Base-by-base conservation (phyloP, 2,797 vertebrate species). In the Oreortyx pictus region DNA sequence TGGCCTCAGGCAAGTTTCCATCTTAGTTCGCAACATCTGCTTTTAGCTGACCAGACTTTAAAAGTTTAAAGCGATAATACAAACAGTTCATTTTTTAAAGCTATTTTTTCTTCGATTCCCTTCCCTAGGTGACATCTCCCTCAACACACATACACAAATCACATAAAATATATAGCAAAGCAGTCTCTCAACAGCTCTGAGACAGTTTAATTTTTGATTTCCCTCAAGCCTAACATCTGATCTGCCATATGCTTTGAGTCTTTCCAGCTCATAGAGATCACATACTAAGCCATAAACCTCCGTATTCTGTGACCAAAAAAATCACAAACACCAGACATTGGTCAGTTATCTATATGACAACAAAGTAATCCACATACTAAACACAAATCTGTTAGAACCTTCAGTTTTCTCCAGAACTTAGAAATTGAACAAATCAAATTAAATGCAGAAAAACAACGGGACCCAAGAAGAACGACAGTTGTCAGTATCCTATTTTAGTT, bases 201-300 rank as follows among this genome's bases (percentile, higher is more conserved):
- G 96, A 97, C 80, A 94, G 96, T 97, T 97, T 91, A 97, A 97
- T 97, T 97, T 98, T 98, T 98, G 67, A 97, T 97, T 97, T 97
- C 96, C 93, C 96, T 93, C 86, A 95, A 97, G 89, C 82, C 88
- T 96, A 97, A 97, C 97, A 97, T 96, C 97, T 98, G 97, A 97
- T 96, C 93, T 96, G 74, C 97, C 96, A 97, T 97, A 97, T 98
- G 97, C 95, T 97, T 97, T 94, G 93, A 96, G 96, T 97, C 96
- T 97, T 97, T 97, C 94, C 74, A 92, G 89, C 95, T 97, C 91
- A 13, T 47, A 75, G 94, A 97, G 89, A 97, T 94, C 97, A 79
- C 94, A 95, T 91, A 91, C 74, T 76, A 92, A 96, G 90, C 94
- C 94, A 96, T 83, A 97, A 97, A 96, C 87, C 80, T 96, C 82